Percentiles rank a stretch among this genome's conserved stretches.
Evolutionary conservation across 2,113 vertebrate genomes (phyloP).

Genomic region (Tapirus terrestris): DNA sequence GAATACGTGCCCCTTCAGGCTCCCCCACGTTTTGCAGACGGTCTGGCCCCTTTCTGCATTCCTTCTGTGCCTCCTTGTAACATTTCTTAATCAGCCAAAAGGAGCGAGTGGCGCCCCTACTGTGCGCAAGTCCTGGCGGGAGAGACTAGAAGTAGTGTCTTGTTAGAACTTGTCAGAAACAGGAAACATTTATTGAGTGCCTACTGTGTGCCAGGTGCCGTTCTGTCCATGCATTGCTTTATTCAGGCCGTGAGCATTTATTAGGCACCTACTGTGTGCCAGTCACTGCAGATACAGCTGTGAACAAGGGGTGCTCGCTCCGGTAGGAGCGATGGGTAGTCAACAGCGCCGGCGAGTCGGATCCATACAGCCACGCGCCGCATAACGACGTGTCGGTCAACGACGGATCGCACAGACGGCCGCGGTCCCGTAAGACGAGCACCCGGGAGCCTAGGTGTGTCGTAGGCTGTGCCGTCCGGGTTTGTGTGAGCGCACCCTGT

Average conservation of each 20-base stretch:
- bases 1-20: not conserved
- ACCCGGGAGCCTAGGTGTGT: no score
- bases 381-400: no score
- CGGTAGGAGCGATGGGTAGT: fast-evolving
- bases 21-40: not conserved
- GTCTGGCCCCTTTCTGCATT: not conserved
- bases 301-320: not conserved
- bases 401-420: no score
- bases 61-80: not conserved
- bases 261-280: not conserved
- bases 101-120: no score
- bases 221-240: not conserved
- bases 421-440: no score
- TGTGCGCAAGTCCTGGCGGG: not conserved
- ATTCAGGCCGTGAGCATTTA: not conserved
- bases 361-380: no score
- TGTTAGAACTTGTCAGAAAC: not conserved
- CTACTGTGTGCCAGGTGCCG: not conserved
- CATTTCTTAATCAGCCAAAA: not conserved
- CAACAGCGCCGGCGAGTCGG: not conserved
- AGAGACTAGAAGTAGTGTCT: not conserved
- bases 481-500: no score
- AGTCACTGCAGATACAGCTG: not conserved
- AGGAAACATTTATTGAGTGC: not conserved
- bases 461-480: no score